Evolutionary conservation across 2,888 invertebrate genomes (phyloP), one percentile per base, ranked within the genome.

Genomic region (Drosophila quasianomalipes): DNA sequence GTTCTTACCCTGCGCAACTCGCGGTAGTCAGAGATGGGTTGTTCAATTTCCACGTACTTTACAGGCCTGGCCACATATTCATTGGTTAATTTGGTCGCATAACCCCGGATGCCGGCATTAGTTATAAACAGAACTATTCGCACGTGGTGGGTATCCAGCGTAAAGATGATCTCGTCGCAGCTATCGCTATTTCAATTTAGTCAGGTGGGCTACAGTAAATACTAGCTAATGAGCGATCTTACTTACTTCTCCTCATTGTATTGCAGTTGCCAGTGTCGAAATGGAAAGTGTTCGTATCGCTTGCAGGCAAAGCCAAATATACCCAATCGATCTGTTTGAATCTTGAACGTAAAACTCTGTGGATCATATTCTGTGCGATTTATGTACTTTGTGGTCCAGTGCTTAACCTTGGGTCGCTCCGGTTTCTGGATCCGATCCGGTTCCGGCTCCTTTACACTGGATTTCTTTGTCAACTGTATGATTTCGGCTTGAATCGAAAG

Each of bases 211-310:
- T 37, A 19, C n/a, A 7, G 2, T 37, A 26, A 14, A 12, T 1
- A 35, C 10, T 2, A 47, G 7, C 0, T 22, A 19, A 44, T 39
- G 7, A 19, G 0, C 16, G 14, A n/a, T n/a, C 0, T 2, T 2
- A 65, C 82, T 72, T 82, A 93, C 93, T 90, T 81, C 10, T 83
- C 80, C 19, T 74, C 67, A 52, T 72, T 87, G 6, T 82, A 87
- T n/a, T 85, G 85, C 14, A 92, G 30, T 26, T 67, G 74, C 93
- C 93, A 93, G 28, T 73, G 54, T 5, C 84, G 77, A 68, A 92
- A 93, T 10, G 93, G 93, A 72, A 93, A 93, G 57, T 93, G 93
- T 4, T 80, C 83, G 69, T 93, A 93, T 0, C 87, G 87, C 49
- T 89, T 85, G 55, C 73, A 92, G 9, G 93, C 93, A 35, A 93